Base-by-base conservation (phyloP, 2,888 invertebrate species). In the Panzeria rudis region DNA sequence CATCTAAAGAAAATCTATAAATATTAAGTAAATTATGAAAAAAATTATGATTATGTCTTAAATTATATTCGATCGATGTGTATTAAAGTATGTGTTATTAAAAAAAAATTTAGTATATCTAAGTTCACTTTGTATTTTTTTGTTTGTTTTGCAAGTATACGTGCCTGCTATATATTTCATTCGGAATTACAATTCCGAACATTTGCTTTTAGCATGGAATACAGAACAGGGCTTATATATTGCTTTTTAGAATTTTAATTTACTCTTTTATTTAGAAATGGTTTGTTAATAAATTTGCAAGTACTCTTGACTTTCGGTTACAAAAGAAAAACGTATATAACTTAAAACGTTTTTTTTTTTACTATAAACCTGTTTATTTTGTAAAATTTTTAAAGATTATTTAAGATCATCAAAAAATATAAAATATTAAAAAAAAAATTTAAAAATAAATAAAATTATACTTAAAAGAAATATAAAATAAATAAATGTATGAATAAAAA, bases 341-440 rank as follows among this genome's bases (percentile, higher is more conserved):
- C 5, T 62, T n/a, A 62, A 64, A 25, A 2, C 6, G 17, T 3
- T 59, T 68, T 54, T 68, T 86, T 72, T 87, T 76, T 81, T 79
- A 87, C 86, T 86, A 81, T 83, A 84, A 79, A 82, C 85, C 88
- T 89, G 88, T 89, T 91, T 90, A 90, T 91, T 92, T 91, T 91
- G 90, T 91, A 91, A 91, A 90, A 89, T 91, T 90, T 59, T 90
- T 89, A 90, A 38, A 73, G 7, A 78, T 69, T 23, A 50, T 25
- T 68, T 81, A 52, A 78, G 44, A 76, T 59, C 29, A 75, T 9
- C 56, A 17, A 50, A 8, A n/a, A 61, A n/a, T 61, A 68, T 50
- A 68, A 83, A 20, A 79, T 62, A 82, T 61, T 61, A 50, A 17
- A 61, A 35, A 38, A 17, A 59, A 62, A 38, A 52, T 35, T 56